These are phyloP conservation scores for Lepidiolamprologus cunningtoni DNA, from an alignment of 2,113 vertebrate genomes.

Conservation along the genomic window DNA sequence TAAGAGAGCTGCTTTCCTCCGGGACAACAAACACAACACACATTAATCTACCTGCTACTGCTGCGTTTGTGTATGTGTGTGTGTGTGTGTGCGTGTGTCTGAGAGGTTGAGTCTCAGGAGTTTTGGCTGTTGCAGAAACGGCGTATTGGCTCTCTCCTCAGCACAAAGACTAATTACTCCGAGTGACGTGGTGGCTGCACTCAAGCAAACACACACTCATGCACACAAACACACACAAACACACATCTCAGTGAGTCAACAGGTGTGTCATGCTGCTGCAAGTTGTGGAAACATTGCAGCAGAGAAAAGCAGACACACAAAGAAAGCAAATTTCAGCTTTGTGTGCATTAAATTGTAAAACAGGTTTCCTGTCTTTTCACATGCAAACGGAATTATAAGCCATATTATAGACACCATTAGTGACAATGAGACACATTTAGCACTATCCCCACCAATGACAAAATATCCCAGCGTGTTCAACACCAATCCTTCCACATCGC, in stretches of 20 bases:
- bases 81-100: not conserved
- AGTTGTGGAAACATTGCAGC: not conserved
- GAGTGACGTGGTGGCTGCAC: constrained; percentile 12
- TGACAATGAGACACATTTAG: not conserved
- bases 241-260: constrained; percentile 4
- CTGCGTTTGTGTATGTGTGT: constrained; percentile 7
- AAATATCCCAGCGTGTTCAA: not conserved
- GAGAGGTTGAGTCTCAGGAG: constrained; percentile 23
- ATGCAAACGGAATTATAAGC: not conserved
- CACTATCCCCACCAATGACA: accelerated
- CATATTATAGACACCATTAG: accelerated
- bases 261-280: constrained; percentile 1
- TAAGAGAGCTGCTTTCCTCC: constrained; percentile 85
- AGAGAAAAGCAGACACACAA: not conserved
- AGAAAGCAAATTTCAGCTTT: not conserved
- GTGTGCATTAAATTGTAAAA: not conserved
- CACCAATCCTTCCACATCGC: accelerated
- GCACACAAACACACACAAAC: not conserved
- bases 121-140: constrained; percentile 36
- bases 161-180: constrained; percentile 54
- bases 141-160: constrained; percentile 33
- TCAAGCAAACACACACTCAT: not conserved
- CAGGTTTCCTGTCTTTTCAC: not conserved
- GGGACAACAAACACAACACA: constrained; percentile 89
- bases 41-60: constrained; percentile 83